phyloP scores from a whole-genome alignment of 2,113 vertebrate genomes.

The Camarhynchus parvulus region DNA sequence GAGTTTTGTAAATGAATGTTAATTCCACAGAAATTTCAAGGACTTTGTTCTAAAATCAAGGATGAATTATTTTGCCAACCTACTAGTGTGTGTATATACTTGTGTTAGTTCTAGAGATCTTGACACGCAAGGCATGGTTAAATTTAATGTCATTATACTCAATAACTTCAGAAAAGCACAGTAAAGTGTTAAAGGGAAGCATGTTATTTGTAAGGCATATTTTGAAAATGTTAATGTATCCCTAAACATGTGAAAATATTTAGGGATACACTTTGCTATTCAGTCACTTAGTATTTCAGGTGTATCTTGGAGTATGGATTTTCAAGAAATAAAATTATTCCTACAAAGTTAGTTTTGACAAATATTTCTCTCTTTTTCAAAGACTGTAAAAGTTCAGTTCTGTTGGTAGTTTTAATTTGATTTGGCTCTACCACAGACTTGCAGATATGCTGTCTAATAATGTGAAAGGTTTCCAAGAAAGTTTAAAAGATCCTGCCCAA shows the following conservation, averaged over 20 bases:
- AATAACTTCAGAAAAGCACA: neutral
- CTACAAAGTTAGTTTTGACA: neutral
- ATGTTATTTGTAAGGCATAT: neutral
- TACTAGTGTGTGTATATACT: neutral
- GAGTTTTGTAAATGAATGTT: neutral
- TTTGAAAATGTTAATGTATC: neutral
- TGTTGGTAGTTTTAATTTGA: neutral
- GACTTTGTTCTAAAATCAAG: neutral
- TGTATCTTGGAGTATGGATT: neutral
- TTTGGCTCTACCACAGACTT: neutral
- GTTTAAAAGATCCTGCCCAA: neutral
- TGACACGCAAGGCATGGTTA: neutral
- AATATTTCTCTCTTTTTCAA: neutral
- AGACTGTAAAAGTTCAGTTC: neutral
- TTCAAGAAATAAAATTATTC: neutral
- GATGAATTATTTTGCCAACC: neutral
- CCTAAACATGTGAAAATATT: neutral
- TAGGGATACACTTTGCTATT: neutral
- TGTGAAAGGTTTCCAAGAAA: neutral
- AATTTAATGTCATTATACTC: neutral
- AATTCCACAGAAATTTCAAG: neutral
- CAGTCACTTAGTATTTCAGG: neutral
- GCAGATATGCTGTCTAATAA: neutral
- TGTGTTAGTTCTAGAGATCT: neutral
- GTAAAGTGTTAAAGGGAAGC: neutral